A percentile compares a stretch with the other conserved stretches of the same genome.
These are phyloP conservation scores for Cyrtorhinus lividipennis DNA, from an alignment of 1,140 invertebrate species.

Conservation along the genomic window DNA sequence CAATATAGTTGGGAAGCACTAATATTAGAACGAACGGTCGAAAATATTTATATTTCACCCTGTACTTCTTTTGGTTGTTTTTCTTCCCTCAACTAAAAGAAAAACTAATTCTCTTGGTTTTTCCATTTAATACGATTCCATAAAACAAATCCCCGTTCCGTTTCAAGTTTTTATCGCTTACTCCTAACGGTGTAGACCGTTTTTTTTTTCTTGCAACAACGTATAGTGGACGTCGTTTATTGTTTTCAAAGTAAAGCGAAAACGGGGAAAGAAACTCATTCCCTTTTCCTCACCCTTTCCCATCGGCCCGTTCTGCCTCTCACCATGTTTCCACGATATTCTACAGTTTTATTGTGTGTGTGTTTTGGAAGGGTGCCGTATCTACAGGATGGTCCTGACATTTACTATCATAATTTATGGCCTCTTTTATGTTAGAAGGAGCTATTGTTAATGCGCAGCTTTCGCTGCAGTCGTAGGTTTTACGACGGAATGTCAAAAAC, in stretches of 20 bases:
- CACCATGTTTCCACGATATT: too few relatives aligned
- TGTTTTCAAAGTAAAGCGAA: background rate
- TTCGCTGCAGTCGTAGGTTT: background rate
- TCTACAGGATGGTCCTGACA: background rate
- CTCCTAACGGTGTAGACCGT: background rate
- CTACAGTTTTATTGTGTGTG: background rate
- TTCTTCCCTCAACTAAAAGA: too few relatives aligned
- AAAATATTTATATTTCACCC: too few relatives aligned
- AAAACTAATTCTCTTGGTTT: too few relatives aligned
- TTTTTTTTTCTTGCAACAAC: background rate
- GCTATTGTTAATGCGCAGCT: background rate
- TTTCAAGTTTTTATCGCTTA: too few relatives aligned
- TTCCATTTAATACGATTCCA: too few relatives aligned
- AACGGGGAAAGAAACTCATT: background rate
- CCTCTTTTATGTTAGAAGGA: background rate
- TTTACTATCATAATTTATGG: background rate
- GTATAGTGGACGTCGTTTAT: background rate
- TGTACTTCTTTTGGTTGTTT: too few relatives aligned
- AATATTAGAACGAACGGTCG: too few relatives aligned
- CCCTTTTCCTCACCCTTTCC: background rate
- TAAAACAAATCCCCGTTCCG: too few relatives aligned
- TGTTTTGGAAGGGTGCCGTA: background rate
- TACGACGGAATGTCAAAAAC: background rate
- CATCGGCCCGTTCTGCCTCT: too few relatives aligned
- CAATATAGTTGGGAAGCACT: too few relatives aligned